These are phyloP conservation scores for Acrossocheilus wenchowensis DNA, from an alignment of 2,797 vertebrate species.

Conservation along the genomic window DNA sequence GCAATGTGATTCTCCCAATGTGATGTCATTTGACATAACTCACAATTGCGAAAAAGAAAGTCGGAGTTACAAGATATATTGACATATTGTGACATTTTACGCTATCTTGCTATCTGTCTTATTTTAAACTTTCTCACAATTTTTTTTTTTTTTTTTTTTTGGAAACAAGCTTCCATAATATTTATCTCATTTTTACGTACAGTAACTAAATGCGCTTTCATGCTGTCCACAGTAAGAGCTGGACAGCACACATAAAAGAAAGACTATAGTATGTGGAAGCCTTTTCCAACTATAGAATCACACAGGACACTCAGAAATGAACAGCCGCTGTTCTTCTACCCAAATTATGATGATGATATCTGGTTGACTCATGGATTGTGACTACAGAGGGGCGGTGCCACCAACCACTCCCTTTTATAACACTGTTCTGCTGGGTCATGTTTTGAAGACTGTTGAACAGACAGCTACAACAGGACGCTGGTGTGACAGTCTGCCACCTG, in stretches of 20 bases:
- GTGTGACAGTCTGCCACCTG: constrained; percentile 73
- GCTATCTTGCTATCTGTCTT: background rate
- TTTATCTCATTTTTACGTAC: background rate
- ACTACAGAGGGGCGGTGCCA: constrained; percentile 47
- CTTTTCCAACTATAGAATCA: constrained; percentile 18
- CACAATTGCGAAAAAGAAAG: background rate
- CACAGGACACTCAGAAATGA: constrained; percentile 27
- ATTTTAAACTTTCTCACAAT: background rate
- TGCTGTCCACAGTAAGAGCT: background rate
- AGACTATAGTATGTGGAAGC: constrained; percentile 26
- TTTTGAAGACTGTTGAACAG: constrained; percentile 51
- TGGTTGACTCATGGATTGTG: constrained; percentile 52
- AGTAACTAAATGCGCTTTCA: background rate
- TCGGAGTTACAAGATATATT: background rate
- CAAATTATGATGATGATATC: constrained; percentile 44
- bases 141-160: background rate
- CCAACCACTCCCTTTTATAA: constrained; percentile 54
- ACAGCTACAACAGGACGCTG: constrained; percentile 51
- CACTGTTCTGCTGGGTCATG: constrained; percentile 64
- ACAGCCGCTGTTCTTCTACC: constrained; percentile 25
- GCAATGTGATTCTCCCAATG: background rate
- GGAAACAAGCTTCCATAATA: background rate
- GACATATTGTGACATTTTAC: background rate
- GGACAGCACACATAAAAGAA: background rate
- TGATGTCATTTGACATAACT: background rate